Conservation (phyloP, 2,888 invertebrate genomes). For the Phengaris alcon region DNA sequence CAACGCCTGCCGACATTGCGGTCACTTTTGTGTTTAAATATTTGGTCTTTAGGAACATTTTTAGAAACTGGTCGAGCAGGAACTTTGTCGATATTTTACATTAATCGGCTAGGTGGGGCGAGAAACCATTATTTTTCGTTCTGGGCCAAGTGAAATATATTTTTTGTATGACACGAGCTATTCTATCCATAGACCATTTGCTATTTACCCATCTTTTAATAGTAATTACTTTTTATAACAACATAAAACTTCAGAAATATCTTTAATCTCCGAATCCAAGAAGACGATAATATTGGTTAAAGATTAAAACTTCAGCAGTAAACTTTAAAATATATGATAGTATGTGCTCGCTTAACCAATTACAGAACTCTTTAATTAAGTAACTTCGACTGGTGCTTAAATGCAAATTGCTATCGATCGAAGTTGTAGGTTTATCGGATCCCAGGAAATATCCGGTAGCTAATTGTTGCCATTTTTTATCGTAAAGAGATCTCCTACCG, state of each 20-base stretch:
- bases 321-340: conserved; percentile 7
- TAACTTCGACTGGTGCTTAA: conserved; percentile 19
- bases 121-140: no score
- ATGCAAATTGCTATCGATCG: conserved; percentile 14
- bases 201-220: no score
- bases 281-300: not conserved
- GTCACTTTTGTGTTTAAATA: no score
- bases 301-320: conserved; percentile 19
- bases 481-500: not conserved
- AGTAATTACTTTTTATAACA: no score
- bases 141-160: no score
- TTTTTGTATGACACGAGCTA: no score
- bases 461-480: not conserved
- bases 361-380: conserved; percentile 24
- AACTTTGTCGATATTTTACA: no score
- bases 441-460: not conserved
- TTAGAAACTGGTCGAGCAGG: no score
- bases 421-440: not conserved
- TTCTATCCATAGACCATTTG: no score
- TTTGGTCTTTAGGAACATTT: no score
- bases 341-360: conserved; percentile 22
- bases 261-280: not conserved
- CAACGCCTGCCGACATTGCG: no score
- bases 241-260: not conserved
- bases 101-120: no score